These are phyloP conservation scores for Taurulus bubalis DNA, from an alignment of 2,113 vertebrate genomes.

Conservation along the genomic window DNA sequence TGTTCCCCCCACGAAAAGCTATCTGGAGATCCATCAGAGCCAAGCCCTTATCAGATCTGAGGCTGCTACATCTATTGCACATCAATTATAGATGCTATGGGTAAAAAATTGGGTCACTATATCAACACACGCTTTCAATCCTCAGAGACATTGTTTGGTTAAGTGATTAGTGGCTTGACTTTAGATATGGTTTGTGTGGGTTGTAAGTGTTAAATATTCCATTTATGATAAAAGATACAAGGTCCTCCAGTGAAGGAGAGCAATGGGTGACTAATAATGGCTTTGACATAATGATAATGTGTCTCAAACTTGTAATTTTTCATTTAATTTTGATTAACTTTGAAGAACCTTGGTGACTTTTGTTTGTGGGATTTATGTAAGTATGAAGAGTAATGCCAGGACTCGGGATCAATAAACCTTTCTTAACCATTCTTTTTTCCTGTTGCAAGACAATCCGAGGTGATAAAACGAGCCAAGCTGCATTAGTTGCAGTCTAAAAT, in stretches of 20 bases:
- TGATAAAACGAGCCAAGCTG: slow-evolving; percentile 55
- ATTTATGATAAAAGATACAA: slow-evolving; percentile 48
- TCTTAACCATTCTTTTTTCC: slow-evolving; percentile 5
- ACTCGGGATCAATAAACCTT: slow-evolving; percentile 59
- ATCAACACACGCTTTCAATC: slow-evolving; percentile 57
- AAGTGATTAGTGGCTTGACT: slow-evolving; percentile 67
- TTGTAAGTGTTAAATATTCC: slow-evolving; percentile 62
- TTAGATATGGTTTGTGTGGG: slow-evolving; percentile 49
- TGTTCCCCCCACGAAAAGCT: slow-evolving; percentile 72
- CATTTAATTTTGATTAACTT: neutral
- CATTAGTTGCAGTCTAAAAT: slow-evolving; percentile 37
- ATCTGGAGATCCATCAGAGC: slow-evolving; percentile 77
- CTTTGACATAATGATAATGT: slow-evolving; percentile 36
- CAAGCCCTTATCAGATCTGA: slow-evolving; percentile 71
- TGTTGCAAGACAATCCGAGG: slow-evolving; percentile 29
- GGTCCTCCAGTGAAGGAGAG: slow-evolving; percentile 32
- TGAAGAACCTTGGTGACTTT: neutral
- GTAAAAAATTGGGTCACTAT: slow-evolving; percentile 68
- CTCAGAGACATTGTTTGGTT: slow-evolving; percentile 68
- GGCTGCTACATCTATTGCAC: slow-evolving; percentile 60
- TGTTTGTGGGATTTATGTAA: slow-evolving; percentile 19
- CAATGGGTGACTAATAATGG: slow-evolving; percentile 33
- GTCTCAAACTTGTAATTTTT: slow-evolving; percentile 11
- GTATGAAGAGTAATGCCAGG: slow-evolving; percentile 39
- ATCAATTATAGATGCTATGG: slow-evolving; percentile 77